Evolutionary conservation across 2,888 invertebrate species (phyloP).

Genomic region (Sesia bembeciformis): DNA sequence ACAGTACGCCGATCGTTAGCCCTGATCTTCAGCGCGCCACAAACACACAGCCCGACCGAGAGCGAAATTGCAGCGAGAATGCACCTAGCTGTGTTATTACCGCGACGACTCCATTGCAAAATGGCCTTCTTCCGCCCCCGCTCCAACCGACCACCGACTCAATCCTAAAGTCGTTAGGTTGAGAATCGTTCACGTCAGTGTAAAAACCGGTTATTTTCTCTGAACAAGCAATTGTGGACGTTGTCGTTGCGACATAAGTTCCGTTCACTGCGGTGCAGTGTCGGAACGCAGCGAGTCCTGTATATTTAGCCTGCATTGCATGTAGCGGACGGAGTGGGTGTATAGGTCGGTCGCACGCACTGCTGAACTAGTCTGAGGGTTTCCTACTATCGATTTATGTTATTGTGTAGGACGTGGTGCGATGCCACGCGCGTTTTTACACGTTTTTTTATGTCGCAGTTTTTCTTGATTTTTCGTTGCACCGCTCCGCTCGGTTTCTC

Average conservation of each 20-base stretch:
- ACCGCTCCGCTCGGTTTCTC: conserved; percentile 38
- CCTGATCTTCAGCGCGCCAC: conserved; percentile 75
- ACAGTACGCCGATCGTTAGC: conserved; percentile 68
- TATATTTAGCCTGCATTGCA: conserved; percentile 74
- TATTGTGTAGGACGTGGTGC: conserved; percentile 42
- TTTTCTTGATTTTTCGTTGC: conserved; percentile 49
- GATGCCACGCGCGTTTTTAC: conserved; percentile 35
- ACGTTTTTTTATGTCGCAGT: conserved; percentile 31
- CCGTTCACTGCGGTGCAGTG: conserved; percentile 35
- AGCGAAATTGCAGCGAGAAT: conserved; percentile 74
- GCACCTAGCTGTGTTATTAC: conserved; percentile 73
- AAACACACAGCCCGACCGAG: conserved; percentile 74
- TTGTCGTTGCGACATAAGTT: conserved; percentile 62
- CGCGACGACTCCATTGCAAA: conserved; percentile 42
- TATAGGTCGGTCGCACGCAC: conserved; percentile 73
- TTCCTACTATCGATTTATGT: conserved; percentile 73
- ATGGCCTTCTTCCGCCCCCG: conserved; percentile 42
- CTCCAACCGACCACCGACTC: conserved; percentile 25
- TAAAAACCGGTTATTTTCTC: conserved; percentile 59
- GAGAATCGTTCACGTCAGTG: conserved; percentile 22
- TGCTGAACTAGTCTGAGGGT: conserved; percentile 73
- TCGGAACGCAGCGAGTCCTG: conserved; percentile 47
- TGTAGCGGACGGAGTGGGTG: conserved; percentile 60
- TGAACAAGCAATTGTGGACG: conserved; percentile 62
- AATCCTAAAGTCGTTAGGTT: conserved; percentile 24